Evolutionary conservation across 2,888 invertebrate species (phyloP), one percentile per base, ranked within the genome.

Genomic region (Zygaena filipendulae): DNA sequence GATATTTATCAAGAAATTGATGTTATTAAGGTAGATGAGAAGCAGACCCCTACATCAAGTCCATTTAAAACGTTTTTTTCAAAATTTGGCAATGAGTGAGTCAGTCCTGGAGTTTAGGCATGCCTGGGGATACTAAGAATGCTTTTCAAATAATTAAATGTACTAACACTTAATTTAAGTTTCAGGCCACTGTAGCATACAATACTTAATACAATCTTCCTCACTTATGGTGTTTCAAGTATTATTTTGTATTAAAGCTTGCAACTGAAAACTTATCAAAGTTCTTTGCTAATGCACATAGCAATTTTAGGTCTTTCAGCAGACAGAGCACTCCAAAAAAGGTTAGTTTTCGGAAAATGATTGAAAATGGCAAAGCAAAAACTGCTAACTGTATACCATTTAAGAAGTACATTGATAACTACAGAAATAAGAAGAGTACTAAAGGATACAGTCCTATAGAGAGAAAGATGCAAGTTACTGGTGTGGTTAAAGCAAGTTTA

Each of bases 351-450:
- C 59, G 70, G 3, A 72, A 69, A 42, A 57, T 77, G 28, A 66
- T 79, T 38, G 77, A 82, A 43, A 80, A 72, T 42, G 67, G 66
- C 13, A 64, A 67, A 36, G 67, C 64, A 7, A 70, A 75, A 48
- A 75, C 72, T 8, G 72, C 80, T 6, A 82, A 81, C 33, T 89
- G 88, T 47, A 83, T 87, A 81, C 87, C 88, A 7, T 88, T 89
- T 47, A 82, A 62, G 34, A 75, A 74, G 35, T 68, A 70, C 33
- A 67, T 74, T 24, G 67, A 77, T 36, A 75, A 59, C 33, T 75
- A 74, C 36, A 71, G 63, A 41, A 51, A 59, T 7, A 77, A 75
- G 45, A 77, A 71, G 40, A 75, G 70, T 36, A 38, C 49, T 1
- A 56, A 49, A 25, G 49, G 52, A 14, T 75, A 77, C 38, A 74